Conservation (phyloP, 2,797 vertebrate species). For the Lycodopsis pacificus region DNA sequence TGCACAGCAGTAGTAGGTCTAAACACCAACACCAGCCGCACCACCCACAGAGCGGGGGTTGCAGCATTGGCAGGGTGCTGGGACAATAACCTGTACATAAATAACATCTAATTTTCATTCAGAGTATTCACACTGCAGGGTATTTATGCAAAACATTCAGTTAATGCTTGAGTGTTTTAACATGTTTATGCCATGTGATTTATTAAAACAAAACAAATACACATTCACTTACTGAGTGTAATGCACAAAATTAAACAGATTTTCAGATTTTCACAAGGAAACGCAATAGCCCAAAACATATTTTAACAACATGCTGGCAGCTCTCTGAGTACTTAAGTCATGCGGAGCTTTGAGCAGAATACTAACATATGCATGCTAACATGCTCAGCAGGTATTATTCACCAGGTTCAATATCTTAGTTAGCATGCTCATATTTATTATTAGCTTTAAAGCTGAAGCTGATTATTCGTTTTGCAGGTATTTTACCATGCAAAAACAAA, state of each 20-base stretch:
- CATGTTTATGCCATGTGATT: constrained; percentile 32
- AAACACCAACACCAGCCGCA: constrained; percentile 62
- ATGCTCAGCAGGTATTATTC: background rate
- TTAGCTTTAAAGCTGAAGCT: background rate
- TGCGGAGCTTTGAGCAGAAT: background rate
- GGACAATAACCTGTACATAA: constrained; percentile 74
- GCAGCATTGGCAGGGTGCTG: constrained; percentile 64
- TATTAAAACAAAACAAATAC: constrained; percentile 20
- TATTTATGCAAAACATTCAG: constrained; percentile 46
- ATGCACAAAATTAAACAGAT: constrained; percentile 14
- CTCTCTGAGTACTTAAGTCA: background rate
- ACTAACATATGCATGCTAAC: background rate
- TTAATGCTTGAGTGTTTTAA: constrained; percentile 28
- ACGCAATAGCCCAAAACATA: background rate
- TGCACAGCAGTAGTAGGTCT: constrained; percentile 56
- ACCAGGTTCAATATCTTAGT: background rate
- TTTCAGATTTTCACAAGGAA: background rate
- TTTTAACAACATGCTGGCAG: background rate
- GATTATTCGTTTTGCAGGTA: background rate
- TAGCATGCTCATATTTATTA: background rate
- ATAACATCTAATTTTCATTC: constrained; percentile 74
- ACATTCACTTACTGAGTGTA: constrained; percentile 1
- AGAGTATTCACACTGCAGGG: constrained; percentile 49
- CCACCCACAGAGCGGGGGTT: constrained; percentile 75
- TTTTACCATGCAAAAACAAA: background rate